phyloP scores from a whole-genome alignment of 1,140 invertebrate genomes.

The Myzus persicae region DNA sequence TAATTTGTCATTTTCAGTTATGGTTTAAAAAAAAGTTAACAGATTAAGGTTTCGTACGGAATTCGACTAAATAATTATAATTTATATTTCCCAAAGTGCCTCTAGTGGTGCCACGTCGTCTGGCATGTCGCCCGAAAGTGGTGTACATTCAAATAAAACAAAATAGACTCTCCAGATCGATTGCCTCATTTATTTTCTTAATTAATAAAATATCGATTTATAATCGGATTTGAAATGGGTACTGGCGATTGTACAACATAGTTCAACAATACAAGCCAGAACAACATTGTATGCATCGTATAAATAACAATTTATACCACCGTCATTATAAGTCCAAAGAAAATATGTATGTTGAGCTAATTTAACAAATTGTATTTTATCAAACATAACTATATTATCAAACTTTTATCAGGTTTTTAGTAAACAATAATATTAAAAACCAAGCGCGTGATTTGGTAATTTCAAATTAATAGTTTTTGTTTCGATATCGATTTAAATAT shows the following conservation, averaged over 20 bases:
- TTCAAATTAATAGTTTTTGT: neutral
- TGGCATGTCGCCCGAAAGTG: neutral
- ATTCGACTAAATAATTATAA: neutral
- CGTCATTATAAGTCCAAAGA: neutral
- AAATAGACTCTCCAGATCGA: neutral
- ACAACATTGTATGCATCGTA: neutral
- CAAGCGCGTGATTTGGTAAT: neutral
- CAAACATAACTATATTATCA: too few species aligned
- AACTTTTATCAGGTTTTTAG: neutral
- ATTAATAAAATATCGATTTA: constrained; percentile 33
- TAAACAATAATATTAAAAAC: too few species aligned
- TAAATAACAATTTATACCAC: neutral
- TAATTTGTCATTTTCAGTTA: neutral
- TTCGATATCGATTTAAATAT: neutral
- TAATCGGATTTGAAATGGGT: neutral
- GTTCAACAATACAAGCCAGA: neutral
- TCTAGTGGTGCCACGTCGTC: neutral
- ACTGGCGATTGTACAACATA: neutral
- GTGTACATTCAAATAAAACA: neutral
- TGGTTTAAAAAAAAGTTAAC: neutral
- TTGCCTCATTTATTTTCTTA: neutral
- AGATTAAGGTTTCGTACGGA: neutral
- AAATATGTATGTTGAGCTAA: neutral
- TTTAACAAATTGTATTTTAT: neutral
- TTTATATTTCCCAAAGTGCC: neutral